A percentile compares a stretch with the other conserved stretches of the same genome.
phyloP scores from a whole-genome alignment of 2,888 invertebrate genomes.

The Drosophila rubida region DNA sequence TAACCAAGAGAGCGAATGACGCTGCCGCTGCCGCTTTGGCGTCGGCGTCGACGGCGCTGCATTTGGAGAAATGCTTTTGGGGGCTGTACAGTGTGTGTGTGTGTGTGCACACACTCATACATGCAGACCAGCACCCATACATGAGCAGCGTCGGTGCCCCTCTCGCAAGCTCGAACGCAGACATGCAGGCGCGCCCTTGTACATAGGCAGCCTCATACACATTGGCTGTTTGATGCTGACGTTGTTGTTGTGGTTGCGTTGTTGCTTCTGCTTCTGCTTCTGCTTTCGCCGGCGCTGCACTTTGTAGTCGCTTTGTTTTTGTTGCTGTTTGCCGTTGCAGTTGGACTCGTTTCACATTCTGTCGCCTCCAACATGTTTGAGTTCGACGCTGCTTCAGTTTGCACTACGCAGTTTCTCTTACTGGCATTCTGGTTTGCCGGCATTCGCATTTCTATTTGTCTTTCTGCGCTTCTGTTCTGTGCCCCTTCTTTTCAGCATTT shows the following conservation, averaged over 20 bases:
- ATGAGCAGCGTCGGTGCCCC: conserved; percentile 34
- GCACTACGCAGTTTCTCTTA: conserved; percentile 40
- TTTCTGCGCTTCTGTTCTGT: background rate
- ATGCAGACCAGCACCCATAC: conserved; percentile 15
- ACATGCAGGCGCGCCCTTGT: conserved; percentile 64
- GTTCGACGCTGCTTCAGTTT: conserved; percentile 52
- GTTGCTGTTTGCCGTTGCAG: conserved; percentile 46
- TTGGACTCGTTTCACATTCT: conserved; percentile 14
- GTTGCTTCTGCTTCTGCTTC: conserved; percentile 27
- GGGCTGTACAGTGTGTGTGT: conserved; percentile 61
- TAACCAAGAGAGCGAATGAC: conserved; percentile 46
- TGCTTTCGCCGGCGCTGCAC: conserved; percentile 42
- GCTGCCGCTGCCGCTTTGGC: conserved; percentile 19
- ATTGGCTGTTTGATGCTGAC: conserved; percentile 64
- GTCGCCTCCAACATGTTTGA: conserved; percentile 55
- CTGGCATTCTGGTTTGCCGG: conserved; percentile 38
- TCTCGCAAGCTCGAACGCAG: conserved; percentile 50
- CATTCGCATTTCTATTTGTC: conserved; percentile 9
- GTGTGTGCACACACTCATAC: conserved; percentile 11
- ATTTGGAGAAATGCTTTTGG: conserved; percentile 79
- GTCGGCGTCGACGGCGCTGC: conserved; percentile 56
- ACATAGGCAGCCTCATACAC: conserved; percentile 77
- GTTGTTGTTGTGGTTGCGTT: conserved; percentile 21
- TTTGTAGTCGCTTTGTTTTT: conserved; percentile 55
- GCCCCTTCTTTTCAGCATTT: conserved; percentile 35